Conservation (phyloP, 2,888 invertebrate species). For the Pollenia amentaria region DNA sequence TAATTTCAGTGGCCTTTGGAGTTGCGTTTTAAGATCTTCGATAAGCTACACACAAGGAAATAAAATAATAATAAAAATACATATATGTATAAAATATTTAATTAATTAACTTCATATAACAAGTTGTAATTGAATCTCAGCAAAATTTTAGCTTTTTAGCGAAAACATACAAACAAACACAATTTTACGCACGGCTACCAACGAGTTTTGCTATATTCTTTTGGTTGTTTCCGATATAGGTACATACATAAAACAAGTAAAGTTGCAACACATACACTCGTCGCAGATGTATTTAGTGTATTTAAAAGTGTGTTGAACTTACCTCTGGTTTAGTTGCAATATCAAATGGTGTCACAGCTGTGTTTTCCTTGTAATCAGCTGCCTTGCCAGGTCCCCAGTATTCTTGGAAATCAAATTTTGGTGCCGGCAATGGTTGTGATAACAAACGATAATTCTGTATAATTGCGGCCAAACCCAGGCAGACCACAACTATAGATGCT, state of each 20-base stretch:
- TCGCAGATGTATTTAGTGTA: background rate
- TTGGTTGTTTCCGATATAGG: constrained; percentile 8
- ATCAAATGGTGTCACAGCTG: constrained; percentile 79
- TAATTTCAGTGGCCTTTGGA: constrained; percentile 86
- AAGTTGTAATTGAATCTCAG: background rate
- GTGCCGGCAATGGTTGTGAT: constrained; percentile 78
- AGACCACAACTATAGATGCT: constrained; percentile 77
- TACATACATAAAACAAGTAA: background rate
- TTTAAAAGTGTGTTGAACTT: constrained; percentile 57
- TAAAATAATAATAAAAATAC: constrained; percentile 16
- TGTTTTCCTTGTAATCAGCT: constrained; percentile 80
- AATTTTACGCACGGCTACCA: background rate
- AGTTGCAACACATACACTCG: background rate
- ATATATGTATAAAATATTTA: background rate
- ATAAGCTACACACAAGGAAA: constrained; percentile 84
- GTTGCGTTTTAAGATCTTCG: constrained; percentile 86
- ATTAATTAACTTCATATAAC: background rate
- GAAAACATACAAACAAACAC: background rate
- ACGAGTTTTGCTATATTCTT: constrained; percentile 21
- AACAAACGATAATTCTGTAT: constrained; percentile 81
- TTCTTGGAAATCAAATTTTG: constrained; percentile 80
- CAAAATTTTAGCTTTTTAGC: background rate
- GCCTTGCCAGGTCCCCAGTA: constrained; percentile 83
- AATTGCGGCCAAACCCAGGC: constrained; percentile 78
- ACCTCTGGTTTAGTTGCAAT: constrained; percentile 80